A percentile compares a stretch with the other conserved stretches of the same genome.
phyloP scores from a whole-genome alignment of 2,888 invertebrate genomes.

The Lasioglossum villosulum region DNA sequence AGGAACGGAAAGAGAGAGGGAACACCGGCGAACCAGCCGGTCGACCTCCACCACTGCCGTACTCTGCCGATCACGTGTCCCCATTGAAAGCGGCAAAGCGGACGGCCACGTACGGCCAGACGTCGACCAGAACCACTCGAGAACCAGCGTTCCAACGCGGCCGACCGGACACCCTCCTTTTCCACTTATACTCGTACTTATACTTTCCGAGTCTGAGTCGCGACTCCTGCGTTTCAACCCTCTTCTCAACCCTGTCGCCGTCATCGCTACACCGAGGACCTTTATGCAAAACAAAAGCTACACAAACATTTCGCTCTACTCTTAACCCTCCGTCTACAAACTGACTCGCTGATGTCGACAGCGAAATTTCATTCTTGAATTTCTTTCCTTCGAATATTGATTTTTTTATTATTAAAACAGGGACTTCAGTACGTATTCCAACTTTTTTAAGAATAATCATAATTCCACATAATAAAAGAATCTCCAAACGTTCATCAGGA shows the following conservation, averaged over 20 bases:
- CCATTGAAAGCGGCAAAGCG: conserved; percentile 77
- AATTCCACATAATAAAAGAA: neutral
- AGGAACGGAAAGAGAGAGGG: conserved; percentile 28
- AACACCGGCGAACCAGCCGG: conserved; percentile 47
- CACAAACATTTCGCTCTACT: neutral
- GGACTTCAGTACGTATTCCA: too few relatives aligned
- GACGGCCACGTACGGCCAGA: conserved; percentile 75
- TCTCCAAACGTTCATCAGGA: neutral
- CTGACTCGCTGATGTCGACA: neutral
- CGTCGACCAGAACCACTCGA: conserved; percentile 73
- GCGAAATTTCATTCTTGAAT: neutral
- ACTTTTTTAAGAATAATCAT: too few relatives aligned
- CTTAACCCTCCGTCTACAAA: neutral
- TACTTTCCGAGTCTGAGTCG: neutral
- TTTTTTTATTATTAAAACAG: too few relatives aligned
- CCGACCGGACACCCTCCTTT: conserved; percentile 71
- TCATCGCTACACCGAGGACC: neutral
- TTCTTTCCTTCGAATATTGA: too few relatives aligned
- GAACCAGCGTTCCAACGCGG: conserved; percentile 55
- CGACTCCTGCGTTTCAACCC: conserved; percentile 14
- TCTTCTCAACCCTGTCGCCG: neutral
- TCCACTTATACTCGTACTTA: conserved; percentile 75
- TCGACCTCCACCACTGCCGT: conserved; percentile 65
- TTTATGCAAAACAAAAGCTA: neutral
- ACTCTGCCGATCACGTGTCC: conserved; percentile 73